phyloP scores from a whole-genome alignment of 2,797 vertebrate genomes.

The Graptemys geographica region DNA sequence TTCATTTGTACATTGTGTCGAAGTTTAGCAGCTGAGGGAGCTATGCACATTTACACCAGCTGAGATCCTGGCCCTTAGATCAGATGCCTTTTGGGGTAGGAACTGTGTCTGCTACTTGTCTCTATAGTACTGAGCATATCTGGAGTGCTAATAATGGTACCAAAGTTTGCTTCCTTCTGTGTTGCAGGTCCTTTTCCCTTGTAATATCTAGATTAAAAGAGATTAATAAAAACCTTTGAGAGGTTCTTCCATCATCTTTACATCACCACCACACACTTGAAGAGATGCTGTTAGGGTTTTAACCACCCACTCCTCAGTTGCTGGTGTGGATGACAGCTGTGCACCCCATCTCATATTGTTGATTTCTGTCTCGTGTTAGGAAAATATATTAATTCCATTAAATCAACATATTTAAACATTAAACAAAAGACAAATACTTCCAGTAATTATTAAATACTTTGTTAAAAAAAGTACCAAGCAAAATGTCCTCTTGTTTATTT shows the following conservation, averaged over 20 bases:
- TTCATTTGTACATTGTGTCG: neutral
- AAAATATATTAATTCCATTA: neutral
- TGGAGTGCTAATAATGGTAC: accelerated
- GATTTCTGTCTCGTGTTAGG: neutral
- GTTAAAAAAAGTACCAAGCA: neutral
- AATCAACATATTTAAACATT: conserved; percentile 8
- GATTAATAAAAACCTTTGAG: neutral
- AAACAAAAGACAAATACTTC: neutral
- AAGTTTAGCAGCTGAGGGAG: conserved; percentile 11
- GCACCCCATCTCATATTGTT: neutral
- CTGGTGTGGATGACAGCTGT: neutral
- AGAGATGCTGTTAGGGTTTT: neutral
- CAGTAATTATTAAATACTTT: neutral
- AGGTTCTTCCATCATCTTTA: neutral
- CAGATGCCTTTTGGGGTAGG: accelerated
- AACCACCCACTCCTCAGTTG: neutral
- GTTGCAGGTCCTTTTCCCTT: neutral
- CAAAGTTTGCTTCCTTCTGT: neutral
- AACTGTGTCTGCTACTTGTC: neutral
- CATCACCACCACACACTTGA: neutral
- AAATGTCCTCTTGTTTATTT: neutral
- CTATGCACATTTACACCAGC: neutral
- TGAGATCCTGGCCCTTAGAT: neutral
- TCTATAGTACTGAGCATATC: neutral
- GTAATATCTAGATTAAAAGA: neutral